Percentiles rank a stretch among this genome's conserved stretches.
Evolutionary conservation across 1,140 invertebrate species (phyloP).

Genomic region (Odontomachus brunneus): DNA sequence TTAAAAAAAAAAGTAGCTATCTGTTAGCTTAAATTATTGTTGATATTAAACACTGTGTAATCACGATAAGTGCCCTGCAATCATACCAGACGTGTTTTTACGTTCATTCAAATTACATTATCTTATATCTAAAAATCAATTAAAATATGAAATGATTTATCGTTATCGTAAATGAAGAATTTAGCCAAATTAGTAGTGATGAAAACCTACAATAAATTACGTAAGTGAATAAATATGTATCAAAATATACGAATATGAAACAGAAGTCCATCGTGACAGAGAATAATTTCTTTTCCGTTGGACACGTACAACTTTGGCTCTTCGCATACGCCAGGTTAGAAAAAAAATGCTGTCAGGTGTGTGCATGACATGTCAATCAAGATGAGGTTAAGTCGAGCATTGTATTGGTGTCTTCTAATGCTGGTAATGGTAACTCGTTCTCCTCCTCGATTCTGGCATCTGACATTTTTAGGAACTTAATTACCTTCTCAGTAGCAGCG

Average conservation of each 20-base stretch:
- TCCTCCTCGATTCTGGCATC: conserved; percentile 82
- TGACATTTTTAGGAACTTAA: conserved; percentile 85
- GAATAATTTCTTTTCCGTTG: conserved; percentile 73
- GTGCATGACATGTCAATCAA: conserved; percentile 80
- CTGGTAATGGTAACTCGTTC: conserved; percentile 81
- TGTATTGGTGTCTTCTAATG: conserved; percentile 81
- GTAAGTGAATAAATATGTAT: conserved; percentile 83
- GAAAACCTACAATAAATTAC: conserved; percentile 84
- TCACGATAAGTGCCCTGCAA: conserved; percentile 69
- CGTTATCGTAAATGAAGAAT: conserved; percentile 66
- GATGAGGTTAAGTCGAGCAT: conserved; percentile 80
- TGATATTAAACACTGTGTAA: conserved; percentile 68
- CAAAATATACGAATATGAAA: conserved; percentile 83
- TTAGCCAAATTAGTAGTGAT: conserved; percentile 64
- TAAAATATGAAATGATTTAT: conserved; percentile 47
- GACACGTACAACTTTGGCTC: conserved; percentile 81
- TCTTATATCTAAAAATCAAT: conserved; percentile 64
- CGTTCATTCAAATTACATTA: conserved; percentile 65
- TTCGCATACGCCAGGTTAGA: conserved; percentile 75
- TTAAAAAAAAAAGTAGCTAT: conserved; percentile 20
- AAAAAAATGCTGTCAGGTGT: conserved; percentile 76
- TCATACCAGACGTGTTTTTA: conserved; percentile 73
- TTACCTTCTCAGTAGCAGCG: conserved; percentile 84
- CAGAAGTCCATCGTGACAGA: conserved; percentile 75
- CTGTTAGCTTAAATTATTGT: conserved; percentile 68